Evolutionary conservation across 2,888 invertebrate species (phyloP).

Genomic region (Tipula unca): DNA sequence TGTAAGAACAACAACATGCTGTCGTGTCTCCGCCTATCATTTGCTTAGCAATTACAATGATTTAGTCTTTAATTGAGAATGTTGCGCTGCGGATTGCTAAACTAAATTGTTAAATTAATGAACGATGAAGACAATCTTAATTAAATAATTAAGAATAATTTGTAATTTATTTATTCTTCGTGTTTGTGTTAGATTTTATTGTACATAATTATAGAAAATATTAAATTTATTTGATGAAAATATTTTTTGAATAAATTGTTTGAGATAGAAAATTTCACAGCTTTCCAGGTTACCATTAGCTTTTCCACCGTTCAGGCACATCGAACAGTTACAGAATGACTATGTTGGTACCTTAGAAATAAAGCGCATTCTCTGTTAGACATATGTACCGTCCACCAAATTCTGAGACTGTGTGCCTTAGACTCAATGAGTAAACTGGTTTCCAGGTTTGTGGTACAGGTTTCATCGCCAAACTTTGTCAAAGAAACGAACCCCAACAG

Average conservation of each 20-base stretch:
- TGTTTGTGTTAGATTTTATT: neutral
- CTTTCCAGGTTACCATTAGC: too few species aligned
- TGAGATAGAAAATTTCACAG: neutral
- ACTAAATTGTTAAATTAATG: constrained; percentile 28
- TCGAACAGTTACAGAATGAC: too few species aligned
- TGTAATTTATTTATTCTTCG: neutral
- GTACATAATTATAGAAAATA: neutral
- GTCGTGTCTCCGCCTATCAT: constrained; percentile 89
- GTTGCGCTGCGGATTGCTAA: neutral
- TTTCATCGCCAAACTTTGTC: too few species aligned
- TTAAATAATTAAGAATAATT: neutral
- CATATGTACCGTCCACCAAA: too few species aligned
- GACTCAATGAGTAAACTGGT: too few species aligned
- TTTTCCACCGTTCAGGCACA: too few species aligned
- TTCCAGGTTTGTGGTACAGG: too few species aligned
- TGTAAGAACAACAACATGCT: constrained; percentile 93
- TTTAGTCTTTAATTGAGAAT: constrained; percentile 78
- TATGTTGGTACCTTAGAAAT: too few species aligned
- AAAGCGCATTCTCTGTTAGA: too few species aligned
- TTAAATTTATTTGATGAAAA: neutral
- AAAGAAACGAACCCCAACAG: too few species aligned
- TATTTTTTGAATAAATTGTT: neutral
- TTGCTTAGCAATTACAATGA: constrained; percentile 89
- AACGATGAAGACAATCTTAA: neutral
- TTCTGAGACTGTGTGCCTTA: too few species aligned